Base-by-base conservation (phyloP, 1,140 invertebrate genomes). In the Nebria ingens region DNA sequence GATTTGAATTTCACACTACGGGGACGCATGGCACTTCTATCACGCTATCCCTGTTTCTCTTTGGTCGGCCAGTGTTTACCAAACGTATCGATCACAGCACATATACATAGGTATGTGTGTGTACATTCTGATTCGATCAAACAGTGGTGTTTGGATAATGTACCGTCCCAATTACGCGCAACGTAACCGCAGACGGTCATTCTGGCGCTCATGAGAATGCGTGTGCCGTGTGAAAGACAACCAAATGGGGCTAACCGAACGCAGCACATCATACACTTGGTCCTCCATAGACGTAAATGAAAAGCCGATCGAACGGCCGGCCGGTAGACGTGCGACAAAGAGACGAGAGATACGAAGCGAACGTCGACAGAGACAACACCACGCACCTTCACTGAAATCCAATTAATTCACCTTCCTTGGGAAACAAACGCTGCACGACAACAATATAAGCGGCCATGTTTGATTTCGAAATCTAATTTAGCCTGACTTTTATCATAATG, bases 331-430 rank as follows among this genome's bases (percentile, higher is more conserved):
- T 6, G 25, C 25, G 25, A n/a, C n/a, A 34, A 34, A 34, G 6
- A 34, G 25, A 34, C 6, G 6, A 34, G 25, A 34, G 25, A 9
- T 34, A n/a, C 6, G 25, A 34, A 34, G n/a, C 25, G n/a, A 9
- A 9, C 6, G 25, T n/a, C 38, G 53, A 19, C 53, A 15, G 21
- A 13, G 53, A 42, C 15, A 21, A 15, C 34, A 45, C n/a, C n/a
- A 38, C 22, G 17, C 15, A 45, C 40, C 40, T 45, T 12, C 9
- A 52, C 34, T 42, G 52, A 56, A 61, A 61, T 61, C 57, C 59
- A 61, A 61, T 61, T 61, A 61, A 61, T 61, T 61, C 58, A 61
- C 59, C 57, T 61, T 58, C 55, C n/a, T n/a, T 52, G 25, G 52
- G 54, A 54, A 58, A 61, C 59, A 58, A 61, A 61, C 59, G 59